These are phyloP conservation scores for Planococcus citri DNA, from an alignment of 1,140 invertebrate genomes.

Conservation along the genomic window DNA sequence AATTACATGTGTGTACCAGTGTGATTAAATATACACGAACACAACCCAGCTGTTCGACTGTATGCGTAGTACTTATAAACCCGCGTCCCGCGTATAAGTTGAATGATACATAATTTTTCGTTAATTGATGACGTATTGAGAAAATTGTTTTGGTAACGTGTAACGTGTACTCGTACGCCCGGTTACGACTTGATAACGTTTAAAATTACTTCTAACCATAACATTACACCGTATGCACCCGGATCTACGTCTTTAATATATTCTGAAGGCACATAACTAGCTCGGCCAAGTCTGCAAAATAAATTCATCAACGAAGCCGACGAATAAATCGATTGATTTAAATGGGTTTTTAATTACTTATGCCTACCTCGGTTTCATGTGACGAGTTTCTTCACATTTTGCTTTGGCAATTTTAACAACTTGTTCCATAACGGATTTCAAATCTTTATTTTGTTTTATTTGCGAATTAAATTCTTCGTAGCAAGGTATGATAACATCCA, in stretches of 20 bases:
- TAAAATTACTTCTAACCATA: slow-evolving; percentile 41
- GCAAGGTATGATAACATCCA: not conserved
- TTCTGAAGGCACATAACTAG: slow-evolving; percentile 43
- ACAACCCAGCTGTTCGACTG: not conserved
- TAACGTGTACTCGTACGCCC: too few relatives aligned
- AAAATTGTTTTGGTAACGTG: not conserved
- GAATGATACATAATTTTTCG: not conserved
- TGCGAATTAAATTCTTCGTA: slow-evolving; percentile 2
- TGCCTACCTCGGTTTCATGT: slow-evolving; percentile 5
- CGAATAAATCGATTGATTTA: too few relatives aligned
- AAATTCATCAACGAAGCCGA: slow-evolving; percentile 21
- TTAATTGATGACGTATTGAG: not conserved
- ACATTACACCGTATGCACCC: slow-evolving; percentile 48
- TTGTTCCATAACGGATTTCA: not conserved
- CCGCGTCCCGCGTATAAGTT: too few relatives aligned
- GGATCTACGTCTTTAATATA: slow-evolving; percentile 44
- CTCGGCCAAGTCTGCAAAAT: slow-evolving; percentile 41
- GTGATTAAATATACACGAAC: not conserved
- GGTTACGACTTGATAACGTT: not conserved
- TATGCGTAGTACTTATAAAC: not conserved
- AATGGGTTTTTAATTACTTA: too few relatives aligned
- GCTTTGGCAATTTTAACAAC: not conserved
- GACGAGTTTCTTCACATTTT: not conserved
- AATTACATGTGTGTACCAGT: not conserved
- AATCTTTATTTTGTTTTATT: not conserved